Evolutionary conservation across 2,797 vertebrate species (phyloP), one percentile per base, ranked within the genome.

Genomic region (Sebastes hopkinsi): DNA sequence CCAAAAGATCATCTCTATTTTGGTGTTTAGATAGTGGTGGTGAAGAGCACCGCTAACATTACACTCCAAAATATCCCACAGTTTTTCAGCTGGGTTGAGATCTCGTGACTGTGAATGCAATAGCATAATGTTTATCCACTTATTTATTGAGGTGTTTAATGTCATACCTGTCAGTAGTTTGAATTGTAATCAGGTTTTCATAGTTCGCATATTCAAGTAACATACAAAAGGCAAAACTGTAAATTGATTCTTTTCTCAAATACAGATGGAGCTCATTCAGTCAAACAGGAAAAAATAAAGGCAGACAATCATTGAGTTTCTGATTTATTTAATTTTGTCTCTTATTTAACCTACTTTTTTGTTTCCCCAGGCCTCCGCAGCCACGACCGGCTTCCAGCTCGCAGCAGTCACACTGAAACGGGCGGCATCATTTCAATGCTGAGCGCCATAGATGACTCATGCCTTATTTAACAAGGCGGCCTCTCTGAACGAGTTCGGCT

Each of bases 401-500:
- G 67, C 23, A 56, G 30, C 66, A 64, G 62, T 67, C 36, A 13
- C 65, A 67, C 20, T 75, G 66, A 81, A 85, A 83, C 50, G 3
- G 62, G 25, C 38, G 5, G 58, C 77, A 62, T 83, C 60, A 52
- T 77, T 84, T 73, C 67, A 75, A 8, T 65, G 75, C 80, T 64
- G 55, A 84, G 80, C 42, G 34, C 80, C 65, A 72, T 69, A 42
- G 82, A 89, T 89, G 86, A 90, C 85, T 92, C 90, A 88, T 85
- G 86, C 75, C 81, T 92, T 88, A 91, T 89, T 92, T 91, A 90
- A 91, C 83, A 84, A 88, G 88, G 72, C 55, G 29, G 77, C 73
- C 81, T 82, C 75, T 83, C 76, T 71, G 59, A 88, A 87, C 16
- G 58, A 82, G 82, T 75, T 76, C 67, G 61, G 22, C 83, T 79